Base-by-base conservation (phyloP, 2,113 vertebrate genomes). In the Terrapene triunguis region DNA sequence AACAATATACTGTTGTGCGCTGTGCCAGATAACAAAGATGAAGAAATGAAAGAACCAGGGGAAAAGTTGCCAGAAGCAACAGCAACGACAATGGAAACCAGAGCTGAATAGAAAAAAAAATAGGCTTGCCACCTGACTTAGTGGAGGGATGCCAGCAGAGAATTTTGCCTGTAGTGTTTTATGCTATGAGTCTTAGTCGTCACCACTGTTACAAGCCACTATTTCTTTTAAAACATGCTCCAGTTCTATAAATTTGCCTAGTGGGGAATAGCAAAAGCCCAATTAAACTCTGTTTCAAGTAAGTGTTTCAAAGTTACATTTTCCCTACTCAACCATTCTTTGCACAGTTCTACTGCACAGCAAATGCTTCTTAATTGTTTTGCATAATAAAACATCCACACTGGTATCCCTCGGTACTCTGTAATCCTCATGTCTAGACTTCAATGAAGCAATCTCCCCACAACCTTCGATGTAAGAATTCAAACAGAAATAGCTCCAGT, bases 41-140 rank as follows among this genome's bases (percentile, higher is more conserved):
- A 79, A 50, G 38, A 89, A 85, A 85, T 0, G 11, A 89, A 57
- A n/a, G 51, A 54, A 0, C 10, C 0, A 2, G 24, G 74, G 82
- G 84, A 59, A 89, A 48, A 51, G 25, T 53, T 38, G 22, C 17
- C 22, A 19, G 11, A 3, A 51, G 51, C 51, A 82, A 5, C 42
- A 78, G 11, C 19, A 3, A 29, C 2, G 7, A 17, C 32, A 24
- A 53, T 12, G 53, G 48, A 19, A 53, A 48, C 25, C 16, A 21
- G 32, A 5, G 19, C 19, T 19, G 29, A 4, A 24, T 22, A 48
- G 50, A 7, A 53, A 80, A 21, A 9, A 2, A 48, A 29, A 48
- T 8, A 19, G 47, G 47, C 27, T 80, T 80, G 29, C 29, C 38
- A 44, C 74, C 42, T 78, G 38, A 47, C 42, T 44, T 24, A 76